Evolutionary conservation across 2,888 invertebrate genomes (phyloP), one percentile per base, ranked within the genome.

Genomic region (Dyspetes luteomarginatus): DNA sequence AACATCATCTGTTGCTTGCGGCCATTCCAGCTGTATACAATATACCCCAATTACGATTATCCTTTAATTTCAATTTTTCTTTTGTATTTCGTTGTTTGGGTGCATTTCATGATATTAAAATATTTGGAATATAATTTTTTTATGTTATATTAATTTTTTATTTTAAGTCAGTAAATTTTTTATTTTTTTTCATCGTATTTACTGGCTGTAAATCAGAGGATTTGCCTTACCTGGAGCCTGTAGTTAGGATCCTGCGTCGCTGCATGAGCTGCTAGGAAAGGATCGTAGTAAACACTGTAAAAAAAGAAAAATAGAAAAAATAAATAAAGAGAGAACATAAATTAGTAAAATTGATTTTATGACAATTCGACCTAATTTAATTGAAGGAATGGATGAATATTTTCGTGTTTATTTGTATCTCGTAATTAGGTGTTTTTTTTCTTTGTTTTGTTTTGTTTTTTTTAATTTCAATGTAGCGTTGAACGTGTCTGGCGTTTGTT

Each of bases 211-310:
- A 28, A 50, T 19, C 15, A 65, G 65, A 72, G 9, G 28, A 48
- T 71, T 64, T 58, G 15, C 28, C 94, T 95, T 94, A 97, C 97
- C 96, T 97, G 97, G 90, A 97, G 94, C 94, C 97, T 96, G 93
- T 97, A 97, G 94, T 96, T 97, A 86, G 96, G 96, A 93, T 97
- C 97, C 89, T 96, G 96, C 88, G 94, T 94, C 75, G 93, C 93
- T 85, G 96, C 96, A 88, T 95, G 95, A 85, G 97, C 97, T 86
- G 97, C 97, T 94, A 98, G 94, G 95, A 98, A 97, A 90, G 97
- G 98, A 94, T 98, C 98, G 94, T 98, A 98, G 94, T 98, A 98
- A 87, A 98, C 96, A 93, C 98, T 97, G 93, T 93, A 95, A 93
- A 92, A 92, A 85, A 87, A 73, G 87, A 89, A 88, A 90, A 92